Base-by-base conservation (phyloP, 2,113 vertebrate species). In the Corythaixoides concolor region DNA sequence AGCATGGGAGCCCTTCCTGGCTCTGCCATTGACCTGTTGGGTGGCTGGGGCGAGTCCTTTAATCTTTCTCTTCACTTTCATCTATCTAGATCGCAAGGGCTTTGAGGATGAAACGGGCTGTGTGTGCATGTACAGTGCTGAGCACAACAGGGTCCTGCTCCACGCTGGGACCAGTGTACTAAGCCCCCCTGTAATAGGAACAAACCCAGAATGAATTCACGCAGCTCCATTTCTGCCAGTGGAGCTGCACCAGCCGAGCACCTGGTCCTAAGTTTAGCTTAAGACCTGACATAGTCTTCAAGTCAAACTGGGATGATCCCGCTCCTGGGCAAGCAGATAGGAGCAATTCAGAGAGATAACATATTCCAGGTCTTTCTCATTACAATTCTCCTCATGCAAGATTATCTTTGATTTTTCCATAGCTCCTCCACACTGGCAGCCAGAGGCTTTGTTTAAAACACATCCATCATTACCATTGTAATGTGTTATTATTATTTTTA, bases 401-500 rank as follows among this genome's bases (percentile, higher is more conserved):
- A 95, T 96, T 94, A 95, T 94, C 93, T 97, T 96, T 95, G 96
- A 96, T 96, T 97, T 97, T 96, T 94, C 93, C 93, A 85, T 75
- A 84, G 96, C 85, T 97, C 68, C 91, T 97, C 91, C 88, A 90
- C 91, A 17, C 85, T 83, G 93, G 94, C 94, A 97, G 94, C 96
- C 96, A 95, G 94, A 93, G 94, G 95, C 96, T 97, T 96, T 96
- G 96, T 97, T 97, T 96, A 97, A 97, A 96, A 91, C 83, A 95
- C 94, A 96, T 97, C 97, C 95, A 92, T 97, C 95, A 96, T 95
- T 97, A 97, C 95, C 89, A 77, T 93, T 89, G 67, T 88, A 95
- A 96, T 96, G 89, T 86, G 89, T 39, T 90, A 94, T 94, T 97
- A 95, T 94, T 97, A 94, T 94, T 97, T 90, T 95, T 91, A 82